Evolutionary conservation across 2,888 invertebrate genomes (phyloP), one percentile per base, ranked within the genome.

Genomic region (Linhomoeus sp.): DNA sequence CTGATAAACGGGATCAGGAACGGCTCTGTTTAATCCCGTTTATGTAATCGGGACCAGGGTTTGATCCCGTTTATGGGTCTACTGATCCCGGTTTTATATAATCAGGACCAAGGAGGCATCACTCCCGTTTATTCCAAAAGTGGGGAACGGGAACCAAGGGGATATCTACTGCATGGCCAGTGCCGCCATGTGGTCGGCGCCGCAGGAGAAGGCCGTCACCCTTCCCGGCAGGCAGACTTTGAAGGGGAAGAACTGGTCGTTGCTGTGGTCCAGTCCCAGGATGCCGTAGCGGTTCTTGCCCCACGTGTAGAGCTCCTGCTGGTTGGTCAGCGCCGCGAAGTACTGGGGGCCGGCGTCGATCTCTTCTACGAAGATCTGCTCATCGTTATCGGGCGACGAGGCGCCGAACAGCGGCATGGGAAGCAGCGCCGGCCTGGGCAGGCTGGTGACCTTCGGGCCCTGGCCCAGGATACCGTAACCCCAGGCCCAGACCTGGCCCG

Each of bases 391-490:
- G 29, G 29, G 7, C 29, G 29, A 29, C 29, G 5, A 5, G 29
- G 29, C 73, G 3, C 90, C 90, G 66, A 92, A 90, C 19, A 92
- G 68, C 0, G 80, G 73, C 3, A 77, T 70, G 3, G 90, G 81
- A 48, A 94, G 75, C 51, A 73, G 69, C 41, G 77, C 73, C 0
- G 92, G 90, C 50, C 67, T 70, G 1, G 67, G 60, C 1, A 77
- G 70, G 45, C 75, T 73, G 46, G 78, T 75, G 1, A 80, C 77
- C 46, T 75, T 71, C 0, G 90, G 90, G 0, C 92, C 92, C 33
- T 80, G 74, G 0, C 92, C 92, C 33, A 94, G 70, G 46, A 88
- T 72, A 33, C 94, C 94, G 65, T 75, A 88, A 5, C 94, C 92
- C 92, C 92, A 94, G 0, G 81, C 79, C 63, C 77, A 90, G 0